A percentile compares a stretch with the other conserved stretches of the same genome.
These are phyloP conservation scores for Anodontia alba DNA, from an alignment of 2,888 invertebrate genomes.

Conservation along the genomic window DNA sequence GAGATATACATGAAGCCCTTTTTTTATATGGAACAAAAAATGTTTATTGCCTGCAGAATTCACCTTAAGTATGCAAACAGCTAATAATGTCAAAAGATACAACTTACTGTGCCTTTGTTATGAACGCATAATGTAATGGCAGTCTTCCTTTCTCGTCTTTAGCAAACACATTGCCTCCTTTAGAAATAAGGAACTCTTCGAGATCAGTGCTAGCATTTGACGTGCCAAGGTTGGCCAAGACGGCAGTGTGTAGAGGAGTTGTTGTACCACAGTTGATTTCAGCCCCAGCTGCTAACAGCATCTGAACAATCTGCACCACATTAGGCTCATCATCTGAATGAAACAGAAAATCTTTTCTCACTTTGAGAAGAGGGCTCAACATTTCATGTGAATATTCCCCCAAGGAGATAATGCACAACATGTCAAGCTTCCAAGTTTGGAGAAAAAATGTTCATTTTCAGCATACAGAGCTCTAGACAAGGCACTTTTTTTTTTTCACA, in stretches of 20 bases:
- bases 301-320: conserved; percentile 71
- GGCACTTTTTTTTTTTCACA: too few species aligned
- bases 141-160: conserved; percentile 82
- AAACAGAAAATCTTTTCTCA: too few species aligned
- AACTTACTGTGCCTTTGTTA: conserved; percentile 59
- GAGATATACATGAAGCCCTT: too few species aligned
- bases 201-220: conserved; percentile 85
- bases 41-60: too few species aligned
- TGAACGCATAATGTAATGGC: conserved; percentile 86
- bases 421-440: background rate
- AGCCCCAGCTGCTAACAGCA: conserved; percentile 79
- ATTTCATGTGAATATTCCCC: too few species aligned
- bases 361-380: too few species aligned
- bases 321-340: conserved; percentile 61
- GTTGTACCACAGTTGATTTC: conserved; percentile 78
- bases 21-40: too few species aligned
- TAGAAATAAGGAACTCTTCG: conserved; percentile 85
- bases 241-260: conserved; percentile 86
- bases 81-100: too few species aligned
- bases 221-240: conserved; percentile 83
- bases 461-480: too few species aligned
- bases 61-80: too few species aligned
- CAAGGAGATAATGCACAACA: too few species aligned
- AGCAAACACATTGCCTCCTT: conserved; percentile 83
- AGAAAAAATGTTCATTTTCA: too few species aligned